Conservation (phyloP, 2,888 invertebrate genomes). For the Dicycla oo region DNA sequence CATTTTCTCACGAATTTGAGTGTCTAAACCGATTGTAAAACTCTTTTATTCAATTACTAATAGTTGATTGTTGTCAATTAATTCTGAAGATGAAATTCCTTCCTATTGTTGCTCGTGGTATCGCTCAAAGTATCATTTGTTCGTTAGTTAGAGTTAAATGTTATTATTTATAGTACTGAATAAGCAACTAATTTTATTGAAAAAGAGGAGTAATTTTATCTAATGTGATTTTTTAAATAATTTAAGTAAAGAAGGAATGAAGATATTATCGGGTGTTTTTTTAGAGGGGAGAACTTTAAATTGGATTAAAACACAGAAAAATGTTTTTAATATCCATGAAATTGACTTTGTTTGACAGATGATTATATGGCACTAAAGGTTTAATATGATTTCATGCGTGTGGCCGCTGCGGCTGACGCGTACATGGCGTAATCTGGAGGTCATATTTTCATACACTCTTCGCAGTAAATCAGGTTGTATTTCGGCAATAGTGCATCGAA, state of each 20-base stretch:
- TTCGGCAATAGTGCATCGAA: no score
- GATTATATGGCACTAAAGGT: no score
- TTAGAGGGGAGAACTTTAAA: no score
- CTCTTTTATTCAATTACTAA: constrained; percentile 33
- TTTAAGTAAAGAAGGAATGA: constrained; percentile 4
- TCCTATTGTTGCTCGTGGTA: constrained; percentile 16
- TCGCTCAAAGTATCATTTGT: neutral
- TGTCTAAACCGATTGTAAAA: constrained; percentile 43
- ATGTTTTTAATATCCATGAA: no score
- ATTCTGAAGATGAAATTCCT: constrained; percentile 28
- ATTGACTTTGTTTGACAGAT: no score
- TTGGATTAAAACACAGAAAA: no score
- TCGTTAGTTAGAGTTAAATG: neutral
- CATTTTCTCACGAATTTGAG: constrained; percentile 62
- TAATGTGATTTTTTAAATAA: neutral
- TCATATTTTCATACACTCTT: no score
- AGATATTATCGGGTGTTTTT: no score
- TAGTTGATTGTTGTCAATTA: constrained; percentile 23
- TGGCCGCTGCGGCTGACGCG: no score
- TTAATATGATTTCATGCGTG: no score
- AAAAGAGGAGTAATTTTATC: neutral
- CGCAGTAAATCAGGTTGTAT: no score
- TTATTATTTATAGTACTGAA: neutral
- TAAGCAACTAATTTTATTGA: neutral
- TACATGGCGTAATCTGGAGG: no score